Conservation (phyloP, 1,140 invertebrate species). For the Pantala flavescens region DNA sequence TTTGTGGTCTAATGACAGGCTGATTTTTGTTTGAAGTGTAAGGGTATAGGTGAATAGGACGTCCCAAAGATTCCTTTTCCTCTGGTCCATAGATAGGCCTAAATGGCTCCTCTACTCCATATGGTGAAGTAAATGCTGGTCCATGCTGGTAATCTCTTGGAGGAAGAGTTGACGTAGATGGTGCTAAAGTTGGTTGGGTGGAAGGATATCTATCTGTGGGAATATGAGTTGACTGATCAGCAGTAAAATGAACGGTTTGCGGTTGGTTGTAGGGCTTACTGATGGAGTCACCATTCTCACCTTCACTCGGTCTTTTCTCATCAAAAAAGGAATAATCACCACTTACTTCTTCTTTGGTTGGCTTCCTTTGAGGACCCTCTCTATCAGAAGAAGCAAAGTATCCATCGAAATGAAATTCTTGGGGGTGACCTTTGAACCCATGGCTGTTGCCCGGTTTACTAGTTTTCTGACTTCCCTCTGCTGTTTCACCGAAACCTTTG, state of each 20-base stretch:
- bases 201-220: neutral
- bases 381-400: neutral
- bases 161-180: neutral
- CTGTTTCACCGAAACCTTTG: neutral
- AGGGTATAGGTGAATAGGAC: neutral
- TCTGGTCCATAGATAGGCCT: conserved; percentile 27
- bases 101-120: conserved; percentile 27
- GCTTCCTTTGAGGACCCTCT: neutral
- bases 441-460: neutral
- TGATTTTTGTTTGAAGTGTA: neutral
- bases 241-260: neutral
- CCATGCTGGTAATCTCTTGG: neutral
- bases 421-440: neutral
- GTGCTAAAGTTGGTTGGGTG: neutral
- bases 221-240: neutral
- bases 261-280: neutral
- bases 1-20: neutral
- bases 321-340: neutral
- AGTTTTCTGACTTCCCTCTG: neutral
- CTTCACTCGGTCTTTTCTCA: neutral
- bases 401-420: neutral
- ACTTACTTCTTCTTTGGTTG: neutral
- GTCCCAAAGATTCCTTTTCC: neutral
- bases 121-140: neutral
- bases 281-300: neutral